Evolutionary conservation across 2,113 vertebrate species (phyloP), one percentile per base, ranked within the genome.

Genomic region (Megaceryle torquata): DNA sequence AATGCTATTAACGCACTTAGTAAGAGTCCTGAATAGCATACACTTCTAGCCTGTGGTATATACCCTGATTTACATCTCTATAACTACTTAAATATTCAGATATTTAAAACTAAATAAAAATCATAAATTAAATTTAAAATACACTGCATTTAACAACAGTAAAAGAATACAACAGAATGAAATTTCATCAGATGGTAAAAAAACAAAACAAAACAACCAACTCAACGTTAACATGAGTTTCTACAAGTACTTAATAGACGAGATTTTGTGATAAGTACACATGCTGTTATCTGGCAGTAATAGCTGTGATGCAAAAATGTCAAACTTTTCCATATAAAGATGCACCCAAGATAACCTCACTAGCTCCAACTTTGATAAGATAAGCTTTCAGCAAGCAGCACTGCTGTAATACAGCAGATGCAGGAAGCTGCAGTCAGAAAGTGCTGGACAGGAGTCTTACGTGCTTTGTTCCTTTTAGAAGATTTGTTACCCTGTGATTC

Each of bases 341-440:
- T 56, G 16, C 39, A 69, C n/a, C 76, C 35, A 88, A 89, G 94
- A 93, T 92, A 92, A 89, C 53, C 77, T 81, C 77, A 70, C 86
- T 22, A 82, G 79, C 64, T 83, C 39, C 48, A 39, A 24, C 35
- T 60, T 44, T 5, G 60, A 22, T 53, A 82, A 86, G 79, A 83
- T 72, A 93, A 94, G 56, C 79, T 82, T 88, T 74, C 70, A 86
- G 69, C 69, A 82, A 89, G 57, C 19, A 13, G 33, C 35, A 31
- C 12, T 37, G 64, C 48, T 93, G 43, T 60, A 51, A 67, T 15
- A 61, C 18, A 77, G 59, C 43, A 86, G 64, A 91, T 41, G 54
- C 18, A 29, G 70, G 31, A 63, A 90, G 81, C 60, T 33, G 39
- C 65, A 81, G 69, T 53, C 69, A 88, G 48, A 84, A 86, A 44